Evolutionary conservation across 2,113 vertebrate genomes (phyloP).

Genomic region (Chionodraco myersi): DNA sequence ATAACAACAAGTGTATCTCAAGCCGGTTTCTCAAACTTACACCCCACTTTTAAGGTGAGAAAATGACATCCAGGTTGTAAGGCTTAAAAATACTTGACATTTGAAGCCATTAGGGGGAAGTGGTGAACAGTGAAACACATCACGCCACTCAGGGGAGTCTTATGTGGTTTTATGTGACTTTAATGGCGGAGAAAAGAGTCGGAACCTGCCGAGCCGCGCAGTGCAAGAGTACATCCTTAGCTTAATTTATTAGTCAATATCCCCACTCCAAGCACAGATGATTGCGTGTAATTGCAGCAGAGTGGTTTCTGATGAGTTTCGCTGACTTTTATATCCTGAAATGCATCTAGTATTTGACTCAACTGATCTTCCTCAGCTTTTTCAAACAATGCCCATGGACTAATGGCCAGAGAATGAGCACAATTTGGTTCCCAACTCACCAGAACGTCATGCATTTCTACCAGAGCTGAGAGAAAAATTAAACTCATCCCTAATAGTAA

Average conservation of each 20-base stretch:
- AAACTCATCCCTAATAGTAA: too few species aligned
- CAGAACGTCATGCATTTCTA: background rate
- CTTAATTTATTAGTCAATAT: slow-evolving; percentile 33
- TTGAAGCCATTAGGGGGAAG: slow-evolving; percentile 48
- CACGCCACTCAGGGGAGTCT: slow-evolving; percentile 25
- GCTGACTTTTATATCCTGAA: slow-evolving; percentile 10
- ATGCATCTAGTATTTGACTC: background rate
- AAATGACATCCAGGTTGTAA: background rate
- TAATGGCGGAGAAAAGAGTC: slow-evolving; percentile 53
- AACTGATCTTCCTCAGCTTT: slow-evolving; percentile 25
- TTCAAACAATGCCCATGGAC: slow-evolving; percentile 15
- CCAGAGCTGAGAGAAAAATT: slow-evolving; percentile 8
- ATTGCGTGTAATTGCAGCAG: slow-evolving; percentile 17
- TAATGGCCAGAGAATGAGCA: slow-evolving; percentile 18
- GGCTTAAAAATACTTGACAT: slow-evolving; percentile 7
- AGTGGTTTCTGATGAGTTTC: slow-evolving; percentile 14
- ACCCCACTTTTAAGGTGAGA: slow-evolving; percentile 9
- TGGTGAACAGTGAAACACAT: slow-evolving; percentile 10
- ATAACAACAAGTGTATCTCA: too few species aligned
- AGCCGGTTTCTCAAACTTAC: too few species aligned
- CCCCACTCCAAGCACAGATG: background rate
- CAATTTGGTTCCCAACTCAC: slow-evolving; percentile 4
- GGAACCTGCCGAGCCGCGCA: slow-evolving; percentile 10
- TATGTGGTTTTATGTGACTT: slow-evolving; percentile 44
- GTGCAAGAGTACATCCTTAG: slow-evolving; percentile 14